Conservation (phyloP, 2,888 invertebrate species). For the Bombyx huttoni region DNA sequence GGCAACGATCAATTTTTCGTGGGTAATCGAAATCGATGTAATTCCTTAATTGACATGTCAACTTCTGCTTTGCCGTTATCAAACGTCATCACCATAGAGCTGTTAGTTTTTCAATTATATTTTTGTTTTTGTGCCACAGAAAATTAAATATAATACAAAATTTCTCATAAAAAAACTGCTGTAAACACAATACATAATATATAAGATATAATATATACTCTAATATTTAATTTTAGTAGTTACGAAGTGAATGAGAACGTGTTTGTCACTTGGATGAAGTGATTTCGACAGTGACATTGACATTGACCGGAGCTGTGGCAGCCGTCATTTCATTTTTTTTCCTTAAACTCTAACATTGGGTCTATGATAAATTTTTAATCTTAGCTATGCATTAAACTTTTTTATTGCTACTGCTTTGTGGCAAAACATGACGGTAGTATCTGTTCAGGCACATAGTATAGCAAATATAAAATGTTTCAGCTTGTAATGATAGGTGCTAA, state of each 20-base stretch:
- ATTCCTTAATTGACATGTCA: no score
- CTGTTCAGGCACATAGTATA: not conserved
- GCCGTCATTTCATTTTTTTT: conserved; percentile 3
- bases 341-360: not conserved
- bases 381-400: not conserved
- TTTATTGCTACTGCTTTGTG: not conserved
- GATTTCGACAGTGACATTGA: conserved; percentile 51
- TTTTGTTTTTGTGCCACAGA: no score
- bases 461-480: no score
- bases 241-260: conserved; percentile 12
- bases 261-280: conserved; percentile 19
- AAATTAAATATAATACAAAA: no score
- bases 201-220: not conserved
- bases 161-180: not conserved
- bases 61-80: no score
- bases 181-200: not conserved
- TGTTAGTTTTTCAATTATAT: no score
- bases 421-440: not conserved
- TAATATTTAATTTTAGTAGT: not conserved
- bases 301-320: conserved; percentile 27
- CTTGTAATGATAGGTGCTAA: no score
- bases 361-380: not conserved
- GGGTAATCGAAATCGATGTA: no score
- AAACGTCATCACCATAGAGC: no score
- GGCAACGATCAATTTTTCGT: not conserved